Base-by-base conservation (phyloP, 2,888 invertebrate genomes). In the Drosophila engyochracea region DNA sequence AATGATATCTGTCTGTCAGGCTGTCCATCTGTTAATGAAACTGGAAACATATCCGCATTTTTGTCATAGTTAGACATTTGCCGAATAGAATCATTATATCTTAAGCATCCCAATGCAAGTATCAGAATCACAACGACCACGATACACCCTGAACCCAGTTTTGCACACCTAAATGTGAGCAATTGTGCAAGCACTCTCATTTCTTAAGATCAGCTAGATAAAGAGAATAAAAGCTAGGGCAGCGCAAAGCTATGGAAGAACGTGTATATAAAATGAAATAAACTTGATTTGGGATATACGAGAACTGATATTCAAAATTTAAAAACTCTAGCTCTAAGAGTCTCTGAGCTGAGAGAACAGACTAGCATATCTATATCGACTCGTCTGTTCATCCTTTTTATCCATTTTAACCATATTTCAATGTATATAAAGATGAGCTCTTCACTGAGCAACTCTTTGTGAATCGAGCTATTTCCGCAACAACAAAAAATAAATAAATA, bases 141-240 rank as follows among this genome's bases (percentile, higher is more conserved):
- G 16, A 4, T 25, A 25, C 25, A 16, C 16, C 25, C 25, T 25
- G 4, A 25, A 16, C 16, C 22, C 12, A 44, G 44, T 16, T 41
- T n/a, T n/a, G n/a, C 41, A n/a, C 41, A 41, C n/a, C 41, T n/a
- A 41, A 41, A n/a, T 41, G 41, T 41, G 10, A n/a, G 41, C 41
- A 41, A 4, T 2, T 39, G 39, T 39, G 19, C 39, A 39, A 19
- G 9, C 7, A 7, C 35, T 35, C 14, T 35, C 4, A 35, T 35
- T 35, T 35, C 39, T 9, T 39, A 19, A 19, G 10, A 16, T 19
- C 19, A 9, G 19, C 10, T 10, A n/a, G 1, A n/a, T 19, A 4
- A 41, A 10, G 41, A n/a, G 10, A 19, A 39, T 19, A 39, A 39
- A 9, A 39, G 19, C 4, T 19, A 19, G 19, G 37, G 19, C 7